These are phyloP conservation scores for Apomyelois bistriatella DNA, from an alignment of 2,888 invertebrate species.

Conservation along the genomic window DNA sequence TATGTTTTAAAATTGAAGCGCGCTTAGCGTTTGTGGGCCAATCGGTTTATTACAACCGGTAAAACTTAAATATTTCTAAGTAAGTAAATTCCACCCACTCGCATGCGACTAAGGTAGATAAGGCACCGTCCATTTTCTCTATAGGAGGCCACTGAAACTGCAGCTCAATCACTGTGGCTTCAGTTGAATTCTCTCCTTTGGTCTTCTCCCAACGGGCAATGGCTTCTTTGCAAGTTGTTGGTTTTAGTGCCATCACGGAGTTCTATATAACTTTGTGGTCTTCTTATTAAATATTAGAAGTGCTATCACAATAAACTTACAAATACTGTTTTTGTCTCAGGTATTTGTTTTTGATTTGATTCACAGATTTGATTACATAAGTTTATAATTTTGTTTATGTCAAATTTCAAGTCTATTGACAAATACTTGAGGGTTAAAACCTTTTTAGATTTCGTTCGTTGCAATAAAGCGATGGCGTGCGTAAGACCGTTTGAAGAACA, in stretches of 20 bases:
- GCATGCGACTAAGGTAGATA: constrained; percentile 88
- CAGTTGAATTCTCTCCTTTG: constrained; percentile 81
- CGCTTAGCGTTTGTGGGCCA: too few species aligned
- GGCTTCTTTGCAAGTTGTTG: constrained; percentile 90
- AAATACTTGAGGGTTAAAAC: too few species aligned
- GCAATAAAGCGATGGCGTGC: too few species aligned
- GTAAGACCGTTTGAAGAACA: too few species aligned
- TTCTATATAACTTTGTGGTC: neutral
- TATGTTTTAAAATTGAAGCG: too few species aligned
- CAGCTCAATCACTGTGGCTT: constrained; percentile 87
- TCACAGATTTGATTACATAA: too few species aligned
- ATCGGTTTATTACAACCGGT: too few species aligned
- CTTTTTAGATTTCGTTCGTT: too few species aligned
- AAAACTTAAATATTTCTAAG: neutral
- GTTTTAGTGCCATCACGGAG: constrained; percentile 60
- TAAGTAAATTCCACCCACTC: constrained; percentile 50
- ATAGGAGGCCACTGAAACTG: constrained; percentile 95
- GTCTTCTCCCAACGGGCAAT: constrained; percentile 92
- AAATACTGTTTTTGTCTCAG: too few species aligned
- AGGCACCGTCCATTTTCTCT: constrained; percentile 95
- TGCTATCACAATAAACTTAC: neutral
- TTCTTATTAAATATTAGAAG: neutral
- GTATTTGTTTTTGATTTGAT: neutral
- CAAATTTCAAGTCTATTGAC: too few species aligned
- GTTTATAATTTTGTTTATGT: too few species aligned